phyloP scores from a whole-genome alignment of 2,797 vertebrate species.

The Gymnodraco acuticeps region DNA sequence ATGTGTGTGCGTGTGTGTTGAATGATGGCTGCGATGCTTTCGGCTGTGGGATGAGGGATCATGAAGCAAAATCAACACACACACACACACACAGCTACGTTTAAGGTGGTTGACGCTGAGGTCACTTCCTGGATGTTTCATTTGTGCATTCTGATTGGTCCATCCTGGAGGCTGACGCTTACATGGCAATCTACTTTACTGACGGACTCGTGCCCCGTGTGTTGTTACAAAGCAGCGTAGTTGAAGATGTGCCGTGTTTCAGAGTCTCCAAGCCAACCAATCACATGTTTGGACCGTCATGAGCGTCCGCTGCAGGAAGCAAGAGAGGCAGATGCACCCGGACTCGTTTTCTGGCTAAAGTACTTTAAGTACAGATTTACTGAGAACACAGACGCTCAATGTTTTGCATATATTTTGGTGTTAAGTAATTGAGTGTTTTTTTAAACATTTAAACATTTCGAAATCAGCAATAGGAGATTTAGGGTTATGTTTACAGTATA shows the following conservation, averaged over 20 bases:
- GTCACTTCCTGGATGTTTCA: conserved; percentile 45
- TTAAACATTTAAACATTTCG: background rate
- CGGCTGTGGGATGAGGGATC: conserved; percentile 91
- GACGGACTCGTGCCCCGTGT: background rate
- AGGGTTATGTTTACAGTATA: background rate
- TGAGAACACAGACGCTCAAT: background rate
- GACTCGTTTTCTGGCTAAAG: background rate
- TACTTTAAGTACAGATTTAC: background rate
- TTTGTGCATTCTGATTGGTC: conserved; percentile 31
- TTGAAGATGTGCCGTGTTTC: background rate
- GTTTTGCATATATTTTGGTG: background rate
- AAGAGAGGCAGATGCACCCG: background rate
- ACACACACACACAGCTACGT: conserved; percentile 12
- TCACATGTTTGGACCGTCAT: background rate
- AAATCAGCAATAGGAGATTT: no score
- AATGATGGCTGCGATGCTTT: conserved; percentile 86
- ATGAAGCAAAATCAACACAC: conserved; percentile 77
- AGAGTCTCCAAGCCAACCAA: background rate
- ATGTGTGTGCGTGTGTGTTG: conserved; percentile 36
- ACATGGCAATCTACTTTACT: background rate
- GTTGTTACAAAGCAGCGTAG: background rate
- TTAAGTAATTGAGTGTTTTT: background rate
- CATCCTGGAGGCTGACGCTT: background rate
- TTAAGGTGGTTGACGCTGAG: background rate
- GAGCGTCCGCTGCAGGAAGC: background rate